phyloP scores from a whole-genome alignment of 2,797 vertebrate species.

The Amphiprion clarkii region DNA sequence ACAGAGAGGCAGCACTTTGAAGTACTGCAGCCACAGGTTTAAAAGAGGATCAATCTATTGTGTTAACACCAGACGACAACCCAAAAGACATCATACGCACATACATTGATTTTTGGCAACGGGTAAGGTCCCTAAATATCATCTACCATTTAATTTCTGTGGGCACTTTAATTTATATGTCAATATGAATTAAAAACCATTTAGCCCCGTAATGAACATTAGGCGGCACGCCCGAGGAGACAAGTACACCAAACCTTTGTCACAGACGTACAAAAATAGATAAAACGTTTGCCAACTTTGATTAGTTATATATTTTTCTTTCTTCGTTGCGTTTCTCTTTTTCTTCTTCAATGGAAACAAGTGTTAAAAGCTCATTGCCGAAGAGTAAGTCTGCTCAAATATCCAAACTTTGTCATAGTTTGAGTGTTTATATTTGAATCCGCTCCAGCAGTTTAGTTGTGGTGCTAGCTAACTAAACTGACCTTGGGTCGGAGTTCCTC shows the following conservation, averaged over 20 bases:
- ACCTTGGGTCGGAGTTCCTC: slow-evolving; percentile 43
- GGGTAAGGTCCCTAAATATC: not conserved
- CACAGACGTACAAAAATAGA: not conserved
- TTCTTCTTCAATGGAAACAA: not conserved
- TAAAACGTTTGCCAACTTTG: slow-evolving; percentile 19
- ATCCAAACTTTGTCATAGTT: not conserved
- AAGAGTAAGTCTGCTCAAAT: not conserved
- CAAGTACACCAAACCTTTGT: too few species aligned
- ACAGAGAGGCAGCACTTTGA: slow-evolving; percentile 58
- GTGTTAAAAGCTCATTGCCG: not conserved
- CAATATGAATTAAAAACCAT: not conserved
- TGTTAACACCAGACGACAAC: slow-evolving; percentile 50
- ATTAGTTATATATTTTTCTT: not conserved
- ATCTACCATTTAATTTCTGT: not conserved
- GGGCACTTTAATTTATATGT: rapidly evolving
- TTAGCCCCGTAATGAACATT: too few species aligned
- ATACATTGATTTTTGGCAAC: not conserved
- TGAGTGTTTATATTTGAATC: not conserved
- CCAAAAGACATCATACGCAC: slow-evolving; percentile 13
- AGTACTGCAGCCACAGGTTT: slow-evolving; percentile 74
- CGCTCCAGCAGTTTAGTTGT: not conserved
- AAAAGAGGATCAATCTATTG: slow-evolving; percentile 71
- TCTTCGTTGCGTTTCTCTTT: not conserved
- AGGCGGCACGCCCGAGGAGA: too few species aligned
- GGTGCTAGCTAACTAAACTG: slow-evolving; percentile 37